phyloP scores from a whole-genome alignment of 2,113 vertebrate species.

The Tenrec ecaudatus region DNA sequence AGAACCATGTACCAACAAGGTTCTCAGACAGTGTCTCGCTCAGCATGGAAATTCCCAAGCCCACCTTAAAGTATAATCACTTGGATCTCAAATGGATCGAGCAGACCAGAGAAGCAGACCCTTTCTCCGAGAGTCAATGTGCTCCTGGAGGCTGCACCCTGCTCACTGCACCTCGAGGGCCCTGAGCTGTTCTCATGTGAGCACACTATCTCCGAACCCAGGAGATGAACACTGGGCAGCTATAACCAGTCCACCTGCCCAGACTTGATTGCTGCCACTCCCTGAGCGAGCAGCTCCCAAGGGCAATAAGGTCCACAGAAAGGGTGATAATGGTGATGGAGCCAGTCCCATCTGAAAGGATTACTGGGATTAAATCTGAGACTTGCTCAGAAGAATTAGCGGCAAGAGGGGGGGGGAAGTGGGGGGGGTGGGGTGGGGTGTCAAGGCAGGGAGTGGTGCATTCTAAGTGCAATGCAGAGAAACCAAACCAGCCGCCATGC shows the following conservation, averaged over 20 bases:
- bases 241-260: not conserved
- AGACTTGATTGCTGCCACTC: not conserved
- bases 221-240: not conserved
- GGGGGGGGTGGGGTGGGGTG: too few species aligned
- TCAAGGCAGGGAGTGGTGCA: not conserved
- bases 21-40: constrained; percentile 76
- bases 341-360: not conserved
- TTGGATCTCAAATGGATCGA: constrained; percentile 61
- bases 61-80: constrained; percentile 76
- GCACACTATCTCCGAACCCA: constrained; percentile 53
- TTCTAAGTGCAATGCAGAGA: not conserved
- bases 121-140: constrained; percentile 1
- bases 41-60: constrained; percentile 77
- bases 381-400: not conserved
- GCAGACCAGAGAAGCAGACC: not conserved
- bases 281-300: not conserved
- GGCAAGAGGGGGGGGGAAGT: constrained; percentile 6
- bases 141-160: constrained; percentile 23
- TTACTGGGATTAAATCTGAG: not conserved
- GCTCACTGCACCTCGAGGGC: not conserved
- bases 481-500: not conserved
- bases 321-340: not conserved
- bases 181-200: constrained; percentile 23
- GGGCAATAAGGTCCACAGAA: not conserved
- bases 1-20: constrained; percentile 71